phyloP scores from a whole-genome alignment of 2,113 vertebrate species.

The Pterocles orientalis region DNA sequence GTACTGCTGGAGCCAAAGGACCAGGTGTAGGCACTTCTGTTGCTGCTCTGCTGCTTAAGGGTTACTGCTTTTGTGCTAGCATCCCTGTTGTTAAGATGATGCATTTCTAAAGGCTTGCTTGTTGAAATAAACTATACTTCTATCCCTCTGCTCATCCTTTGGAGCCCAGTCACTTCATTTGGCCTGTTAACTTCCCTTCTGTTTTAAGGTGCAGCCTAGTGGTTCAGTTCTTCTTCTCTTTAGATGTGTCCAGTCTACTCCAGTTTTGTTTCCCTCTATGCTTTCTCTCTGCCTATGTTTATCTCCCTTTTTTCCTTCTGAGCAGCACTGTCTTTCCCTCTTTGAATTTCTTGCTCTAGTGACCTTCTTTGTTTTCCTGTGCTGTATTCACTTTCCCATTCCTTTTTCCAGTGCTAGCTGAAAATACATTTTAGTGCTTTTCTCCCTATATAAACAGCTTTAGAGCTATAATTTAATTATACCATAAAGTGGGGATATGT shows the following conservation, averaged over 20 bases:
- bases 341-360: neutral
- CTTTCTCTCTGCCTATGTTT: neutral
- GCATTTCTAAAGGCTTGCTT: neutral
- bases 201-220: neutral
- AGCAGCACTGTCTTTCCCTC: neutral
- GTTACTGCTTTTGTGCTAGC: neutral
- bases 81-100: neutral
- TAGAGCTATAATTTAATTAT: neutral
- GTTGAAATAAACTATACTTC: neutral
- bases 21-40: neutral
- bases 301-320: neutral
- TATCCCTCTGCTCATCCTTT: neutral
- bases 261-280: neutral
- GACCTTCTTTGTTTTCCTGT: neutral
- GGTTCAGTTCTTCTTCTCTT: neutral
- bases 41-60: neutral
- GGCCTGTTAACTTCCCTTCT: neutral
- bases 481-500: neutral
- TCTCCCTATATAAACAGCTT: neutral
- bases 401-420: neutral
- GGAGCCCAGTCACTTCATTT: neutral
- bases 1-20: neutral
- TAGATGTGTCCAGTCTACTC: neutral
- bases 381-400: neutral
- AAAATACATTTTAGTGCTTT: neutral